Conservation (phyloP, 2,888 invertebrate species). For the Timema cristinae region DNA sequence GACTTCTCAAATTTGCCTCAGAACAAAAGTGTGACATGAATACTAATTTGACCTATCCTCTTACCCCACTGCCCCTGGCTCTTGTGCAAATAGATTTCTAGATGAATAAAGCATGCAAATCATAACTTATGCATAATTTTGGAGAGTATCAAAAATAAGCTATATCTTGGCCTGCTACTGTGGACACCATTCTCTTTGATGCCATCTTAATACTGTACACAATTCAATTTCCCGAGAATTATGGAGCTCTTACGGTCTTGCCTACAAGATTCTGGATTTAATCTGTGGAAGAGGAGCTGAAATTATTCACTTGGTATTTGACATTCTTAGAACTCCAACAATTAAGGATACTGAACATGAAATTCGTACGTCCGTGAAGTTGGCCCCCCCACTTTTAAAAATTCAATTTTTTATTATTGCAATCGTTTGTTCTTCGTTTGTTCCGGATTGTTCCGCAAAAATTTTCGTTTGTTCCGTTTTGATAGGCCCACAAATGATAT, state of each 20-base stretch:
- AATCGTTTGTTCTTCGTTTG: no score
- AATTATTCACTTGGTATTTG: constrained; percentile 12
- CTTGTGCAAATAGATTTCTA: not conserved
- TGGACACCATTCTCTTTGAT: constrained; percentile 11
- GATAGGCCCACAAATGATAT: no score
- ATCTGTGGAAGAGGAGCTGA: not conserved
- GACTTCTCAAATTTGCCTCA: constrained; percentile 9
- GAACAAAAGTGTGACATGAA: constrained; percentile 11
- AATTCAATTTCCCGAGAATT: constrained; percentile 5
- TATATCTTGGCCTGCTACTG: not conserved
- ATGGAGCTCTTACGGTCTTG: constrained; percentile 13
- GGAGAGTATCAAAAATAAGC: not conserved
- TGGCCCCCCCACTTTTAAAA: no score
- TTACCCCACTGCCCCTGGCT: constrained; percentile 10
- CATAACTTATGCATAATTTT: constrained; percentile 5
- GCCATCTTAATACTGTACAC: constrained; percentile 8
- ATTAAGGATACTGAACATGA: constrained; percentile 11
- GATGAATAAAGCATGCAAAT: constrained; percentile 12
- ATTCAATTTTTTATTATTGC: no score
- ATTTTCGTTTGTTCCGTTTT: no score
- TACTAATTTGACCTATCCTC: not conserved
- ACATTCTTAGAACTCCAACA: not conserved
- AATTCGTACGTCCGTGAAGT: not conserved
- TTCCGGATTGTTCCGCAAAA: no score
- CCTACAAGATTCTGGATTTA: constrained; percentile 7